A percentile compares a stretch with the other conserved stretches of the same genome.
Conservation (phyloP, 53 echinoderm and acorn worm genomes). For the Holothuria scabra region DNA sequence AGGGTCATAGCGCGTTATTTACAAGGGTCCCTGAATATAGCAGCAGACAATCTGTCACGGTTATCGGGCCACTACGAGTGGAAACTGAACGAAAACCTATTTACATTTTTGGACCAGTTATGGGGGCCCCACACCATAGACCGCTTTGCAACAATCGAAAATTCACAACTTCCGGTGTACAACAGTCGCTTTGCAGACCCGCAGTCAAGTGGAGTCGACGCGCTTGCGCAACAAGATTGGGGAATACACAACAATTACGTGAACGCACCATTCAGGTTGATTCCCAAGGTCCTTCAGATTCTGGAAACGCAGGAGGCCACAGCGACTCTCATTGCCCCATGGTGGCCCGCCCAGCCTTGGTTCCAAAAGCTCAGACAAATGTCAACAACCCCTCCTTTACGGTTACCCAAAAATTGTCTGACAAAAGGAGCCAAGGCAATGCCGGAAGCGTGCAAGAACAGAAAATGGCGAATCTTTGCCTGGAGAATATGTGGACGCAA, state of each 20-base stretch:
- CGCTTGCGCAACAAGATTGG: slow-evolving; percentile 52
- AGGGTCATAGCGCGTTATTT: neutral
- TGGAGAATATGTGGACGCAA: slow-evolving; percentile 1
- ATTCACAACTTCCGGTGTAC: slow-evolving; percentile 48
- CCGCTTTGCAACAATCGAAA: slow-evolving; percentile 51
- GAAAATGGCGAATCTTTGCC: neutral
- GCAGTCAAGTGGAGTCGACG: slow-evolving; percentile 25
- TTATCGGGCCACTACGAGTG: neutral
- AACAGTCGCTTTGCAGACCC: slow-evolving; percentile 51
- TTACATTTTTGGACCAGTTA: slow-evolving; percentile 29
- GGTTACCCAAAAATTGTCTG: neutral
- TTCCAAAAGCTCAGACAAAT: neutral
- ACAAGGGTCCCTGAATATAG: slow-evolving; percentile 8
- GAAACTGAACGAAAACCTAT: slow-evolving; percentile 19
- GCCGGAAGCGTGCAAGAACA: neutral
- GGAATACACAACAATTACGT: no score
- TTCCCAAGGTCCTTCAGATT: no score
- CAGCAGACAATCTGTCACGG: slow-evolving; percentile 6
- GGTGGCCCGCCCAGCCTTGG: no score
- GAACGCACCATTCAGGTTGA: no score
- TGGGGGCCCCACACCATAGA: slow-evolving; percentile 60
- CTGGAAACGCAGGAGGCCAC: no score
- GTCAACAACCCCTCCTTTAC: neutral
- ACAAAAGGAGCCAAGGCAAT: neutral
- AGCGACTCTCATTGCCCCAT: no score